These are phyloP conservation scores for Sebastes hopkinsi DNA, from an alignment of 2,797 vertebrate genomes.

Conservation along the genomic window DNA sequence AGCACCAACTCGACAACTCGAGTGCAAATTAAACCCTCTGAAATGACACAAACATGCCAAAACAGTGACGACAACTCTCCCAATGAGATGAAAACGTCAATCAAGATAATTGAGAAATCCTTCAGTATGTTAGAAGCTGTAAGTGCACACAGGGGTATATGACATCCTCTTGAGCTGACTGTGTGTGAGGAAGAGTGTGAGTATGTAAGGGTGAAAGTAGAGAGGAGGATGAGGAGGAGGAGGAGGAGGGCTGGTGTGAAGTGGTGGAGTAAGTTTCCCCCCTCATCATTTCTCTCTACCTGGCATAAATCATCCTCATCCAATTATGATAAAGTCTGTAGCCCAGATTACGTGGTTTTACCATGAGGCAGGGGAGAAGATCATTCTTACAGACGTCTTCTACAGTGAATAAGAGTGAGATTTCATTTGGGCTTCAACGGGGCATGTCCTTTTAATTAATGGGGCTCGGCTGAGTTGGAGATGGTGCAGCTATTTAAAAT, in stretches of 20 bases:
- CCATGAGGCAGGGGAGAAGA: slow-evolving; percentile 34
- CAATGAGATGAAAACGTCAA: slow-evolving; percentile 54
- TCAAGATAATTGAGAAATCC: slow-evolving; percentile 50
- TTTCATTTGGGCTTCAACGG: slow-evolving; percentile 66
- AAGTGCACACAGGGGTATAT: background rate
- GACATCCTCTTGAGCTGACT: slow-evolving; percentile 42
- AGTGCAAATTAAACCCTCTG: slow-evolving; percentile 43
- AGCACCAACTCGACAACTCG: slow-evolving; percentile 4
- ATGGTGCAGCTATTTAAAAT: slow-evolving; percentile 66
- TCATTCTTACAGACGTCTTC: slow-evolving; percentile 54
- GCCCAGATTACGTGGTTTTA: slow-evolving; percentile 69
- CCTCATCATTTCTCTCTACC: slow-evolving; percentile 62
- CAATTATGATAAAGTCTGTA: slow-evolving; percentile 77
- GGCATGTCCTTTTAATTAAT: slow-evolving; percentile 76
- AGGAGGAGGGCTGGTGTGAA: background rate
- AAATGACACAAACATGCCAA: slow-evolving; percentile 42
- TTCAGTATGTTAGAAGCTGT: slow-evolving; percentile 17
- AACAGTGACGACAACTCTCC: slow-evolving; percentile 39
- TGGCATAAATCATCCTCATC: slow-evolving; percentile 77
- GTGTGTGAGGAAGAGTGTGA: background rate
- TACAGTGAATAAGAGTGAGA: slow-evolving; percentile 65
- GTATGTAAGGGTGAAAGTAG: background rate
- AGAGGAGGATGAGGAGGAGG: background rate
- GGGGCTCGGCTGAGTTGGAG: slow-evolving; percentile 34
- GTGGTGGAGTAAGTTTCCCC: slow-evolving; percentile 15